Base-by-base conservation (phyloP, 1,140 invertebrate species). In the Trigoniulus corallinus region DNA sequence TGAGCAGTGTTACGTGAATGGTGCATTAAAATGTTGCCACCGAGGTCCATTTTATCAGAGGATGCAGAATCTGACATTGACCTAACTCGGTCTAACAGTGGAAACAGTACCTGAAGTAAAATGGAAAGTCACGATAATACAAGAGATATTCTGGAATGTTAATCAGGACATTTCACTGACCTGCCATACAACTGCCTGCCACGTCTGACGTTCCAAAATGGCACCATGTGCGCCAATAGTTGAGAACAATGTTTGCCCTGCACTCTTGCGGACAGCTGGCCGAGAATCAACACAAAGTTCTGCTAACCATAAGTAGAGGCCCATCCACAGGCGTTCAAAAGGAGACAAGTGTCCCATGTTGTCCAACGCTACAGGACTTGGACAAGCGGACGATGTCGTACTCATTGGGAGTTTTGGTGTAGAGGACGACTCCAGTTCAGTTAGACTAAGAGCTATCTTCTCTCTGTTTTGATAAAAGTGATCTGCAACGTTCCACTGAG, bases 1-100 rank as follows among this genome's bases (percentile, higher is more conserved):
- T 96, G 89, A 18, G 93, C 92, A 0, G 95, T 99, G 66, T 99
- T 97, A 56, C 95, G 75, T 0, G 92, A 94, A 67, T 99, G 95
- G 69, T 99, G 95, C 58, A 98, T 96, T 0, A 98, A 72, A 57
- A 98, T 93, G 62, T 93, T 93, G 41, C 85, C 86, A 43, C 84
- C 84, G 1, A 82, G 81, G 60, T 93, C 85, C 24, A 93, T 87
- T 68, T 93, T 92, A 62, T 93, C 87, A 52, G 79, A 89, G 54
- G 92, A 95, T 1, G 94, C 94, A 41, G 81, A 83, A 61, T 81
- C 88, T 12, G 89, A 95, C 26, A 89, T 74, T 55, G 79, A 83
- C 57, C 81, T 70, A 13, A 98, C 94, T 73, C 89, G 86, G 58
- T 96, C 92, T 44, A 98, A 65, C 54, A 98, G 72, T 4, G 93